phyloP scores from a whole-genome alignment of 2,113 vertebrate genomes.

The Ibidorhyncha struthersii region DNA sequence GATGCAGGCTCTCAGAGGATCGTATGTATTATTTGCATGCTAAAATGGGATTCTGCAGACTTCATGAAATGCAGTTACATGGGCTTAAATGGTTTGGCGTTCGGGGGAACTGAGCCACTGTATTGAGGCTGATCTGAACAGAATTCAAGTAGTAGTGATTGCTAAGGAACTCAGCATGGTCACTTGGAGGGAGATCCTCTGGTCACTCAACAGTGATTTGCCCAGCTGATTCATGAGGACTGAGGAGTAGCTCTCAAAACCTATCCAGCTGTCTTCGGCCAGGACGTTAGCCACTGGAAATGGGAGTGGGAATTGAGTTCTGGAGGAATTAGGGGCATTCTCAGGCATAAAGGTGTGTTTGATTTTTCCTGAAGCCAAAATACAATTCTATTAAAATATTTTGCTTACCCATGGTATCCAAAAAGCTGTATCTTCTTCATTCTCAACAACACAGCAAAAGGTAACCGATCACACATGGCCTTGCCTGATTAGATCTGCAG shows the following conservation, averaged over 20 bases:
- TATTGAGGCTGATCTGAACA: neutral
- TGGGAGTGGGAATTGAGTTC: neutral
- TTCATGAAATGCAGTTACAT: neutral
- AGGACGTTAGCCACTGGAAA: neutral
- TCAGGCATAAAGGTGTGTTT: neutral
- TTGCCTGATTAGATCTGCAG: slow-evolving; percentile 38
- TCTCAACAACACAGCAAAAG: neutral
- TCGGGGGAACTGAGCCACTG: neutral
- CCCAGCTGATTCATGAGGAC: neutral
- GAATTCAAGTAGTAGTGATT: neutral
- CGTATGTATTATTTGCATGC: neutral
- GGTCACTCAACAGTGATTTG: neutral
- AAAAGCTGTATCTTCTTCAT: slow-evolving; percentile 2
- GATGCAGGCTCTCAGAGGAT: neutral
- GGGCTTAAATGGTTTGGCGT: neutral
- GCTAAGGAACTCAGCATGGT: neutral
- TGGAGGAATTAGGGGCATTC: neutral
- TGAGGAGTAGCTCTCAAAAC: neutral
- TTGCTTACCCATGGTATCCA: neutral
- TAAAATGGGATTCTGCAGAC: neutral
- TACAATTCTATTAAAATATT: neutral
- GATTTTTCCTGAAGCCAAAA: slow-evolving; percentile 1
- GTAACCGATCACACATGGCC: neutral
- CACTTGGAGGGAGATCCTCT: slow-evolving; percentile 12
- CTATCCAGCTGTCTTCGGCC: neutral